Evolutionary conservation across 2,888 invertebrate genomes (phyloP), one percentile per base, ranked within the genome.

Genomic region (Cephalotes varians): DNA sequence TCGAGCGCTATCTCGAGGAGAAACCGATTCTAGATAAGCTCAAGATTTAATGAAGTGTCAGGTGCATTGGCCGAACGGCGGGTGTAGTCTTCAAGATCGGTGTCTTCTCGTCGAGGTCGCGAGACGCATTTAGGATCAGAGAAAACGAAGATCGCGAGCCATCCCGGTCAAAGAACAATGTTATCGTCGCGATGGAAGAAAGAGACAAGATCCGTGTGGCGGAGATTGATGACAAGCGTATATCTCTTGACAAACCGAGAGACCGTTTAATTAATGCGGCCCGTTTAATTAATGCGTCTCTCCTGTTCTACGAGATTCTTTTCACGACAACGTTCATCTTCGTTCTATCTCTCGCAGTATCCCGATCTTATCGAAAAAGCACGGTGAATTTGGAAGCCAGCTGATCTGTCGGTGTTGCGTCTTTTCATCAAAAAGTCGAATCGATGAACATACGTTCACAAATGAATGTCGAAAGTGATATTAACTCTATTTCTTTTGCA

Each of bases 351-450:
- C 72, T 21, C 60, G 28, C 21, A 4, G 10, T 15, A 9, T 44
- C 1, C 37, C 51, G 6, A 65, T 6, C 44, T 69, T 18, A 56
- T 56, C n/a, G 18, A 34, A 12, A 2, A 21, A 51, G 58, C 5
- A 88, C 88, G 28, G 65, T 0, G 15, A 88, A 88, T 88, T 88
- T 88, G 18, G 12, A 49, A 47, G 56, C 15, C n/a, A 12, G 21
- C 28, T 15, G 34, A 62, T 18, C 4, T 44, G 15, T 58, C 79
- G n/a, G 69, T 25, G 62, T 83, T 83, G 82, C 85, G 77, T 81
- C 76, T 72, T 73, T 72, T 82, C 51, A 60, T 21, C 47, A 74
- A 71, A 37, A 60, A 5, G 31, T 21, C 47, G 37, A 40, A 82
- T 64, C 62, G 74, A 60, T 40, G 37, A 60, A 28, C 9, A 9